Evolutionary conservation across 2,797 vertebrate species (phyloP), one percentile per base, ranked within the genome.

Genomic region (Karalla daura): DNA sequence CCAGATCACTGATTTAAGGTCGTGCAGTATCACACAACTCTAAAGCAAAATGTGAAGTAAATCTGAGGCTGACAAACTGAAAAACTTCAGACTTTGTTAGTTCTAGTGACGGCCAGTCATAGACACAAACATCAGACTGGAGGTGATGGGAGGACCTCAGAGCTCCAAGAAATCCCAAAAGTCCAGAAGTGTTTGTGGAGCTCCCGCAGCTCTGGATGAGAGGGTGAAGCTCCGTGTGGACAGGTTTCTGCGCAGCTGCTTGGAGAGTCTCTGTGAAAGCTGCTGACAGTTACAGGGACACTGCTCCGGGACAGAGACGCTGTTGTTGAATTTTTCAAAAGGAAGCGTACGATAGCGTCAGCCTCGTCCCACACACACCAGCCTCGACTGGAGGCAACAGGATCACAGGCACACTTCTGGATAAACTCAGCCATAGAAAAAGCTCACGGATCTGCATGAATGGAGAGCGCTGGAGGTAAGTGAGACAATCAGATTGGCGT

Each of bases 251-350:
- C 45, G 47, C 55, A 41, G 23, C 36, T 60, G 56, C 71, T 73
- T 64, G 44, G 11, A 24, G 44, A 73, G 55, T 66, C 32, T 17
- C 21, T 43, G 1, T 63, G 51, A 69, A 66, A 76, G 51, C 23
- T 71, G 62, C 70, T 72, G 73, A 74, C 58, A 41, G 65, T 12
- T 54, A 15, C 41, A 52, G 37, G 23, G 63, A 33, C 30, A 23
- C 15, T 25, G n/a, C n/a, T 37, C 47, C 45, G 35, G 17, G 25
- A 62, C 43, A 43, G 12, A 54, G 30, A 30, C 24, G 11, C 23
- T 8, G 30, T 27, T 55, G 36, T 51, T 53, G 24, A 65, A 49
- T 47, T 55, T 50, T 65, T 62, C 23, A 45, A 40, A 68, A 51
- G 12, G 27, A 47, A 44, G 8, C 36, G 12, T 56, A 75, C 32